These are phyloP conservation scores for Drosophila elegans DNA, from an alignment of 1,140 invertebrate genomes.

Conservation along the genomic window DNA sequence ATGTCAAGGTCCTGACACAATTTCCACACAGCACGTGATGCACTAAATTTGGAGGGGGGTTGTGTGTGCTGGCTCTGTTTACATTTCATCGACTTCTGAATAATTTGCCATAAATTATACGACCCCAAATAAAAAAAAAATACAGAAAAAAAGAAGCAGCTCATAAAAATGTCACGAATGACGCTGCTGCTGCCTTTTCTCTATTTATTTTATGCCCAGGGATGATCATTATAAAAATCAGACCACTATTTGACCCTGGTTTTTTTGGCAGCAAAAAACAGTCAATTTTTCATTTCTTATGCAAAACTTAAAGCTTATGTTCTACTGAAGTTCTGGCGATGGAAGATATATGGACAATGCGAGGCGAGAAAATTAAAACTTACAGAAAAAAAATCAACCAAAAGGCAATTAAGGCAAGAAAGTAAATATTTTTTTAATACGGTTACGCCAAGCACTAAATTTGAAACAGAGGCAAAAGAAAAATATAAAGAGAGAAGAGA, in stretches of 20 bases:
- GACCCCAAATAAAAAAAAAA: background rate
- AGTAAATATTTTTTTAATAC: slow-evolving; percentile 22
- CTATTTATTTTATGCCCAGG: slow-evolving; percentile 7
- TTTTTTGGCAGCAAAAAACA: slow-evolving; percentile 45
- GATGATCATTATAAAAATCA: slow-evolving; percentile 28
- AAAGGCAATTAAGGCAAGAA: slow-evolving; percentile 20
- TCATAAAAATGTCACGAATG: slow-evolving; percentile 29
- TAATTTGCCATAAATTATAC: slow-evolving; percentile 45
- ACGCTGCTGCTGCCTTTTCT: slow-evolving; percentile 20
- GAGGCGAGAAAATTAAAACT: slow-evolving; percentile 36
- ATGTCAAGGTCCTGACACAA: slow-evolving; percentile 76
- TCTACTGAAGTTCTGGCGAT: slow-evolving; percentile 37
- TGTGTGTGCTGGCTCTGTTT: slow-evolving; percentile 32
- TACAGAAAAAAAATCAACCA: slow-evolving; percentile 3
- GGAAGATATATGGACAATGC: slow-evolving; percentile 36
- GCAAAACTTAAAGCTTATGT: slow-evolving; percentile 40
- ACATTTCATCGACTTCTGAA: slow-evolving; percentile 42
- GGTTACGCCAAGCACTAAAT: slow-evolving; percentile 40
- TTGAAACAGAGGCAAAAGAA: slow-evolving; percentile 22
- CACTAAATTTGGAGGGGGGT: slow-evolving; percentile 3
- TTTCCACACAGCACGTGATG: slow-evolving; percentile 59
- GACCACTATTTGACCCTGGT: slow-evolving; percentile 26
- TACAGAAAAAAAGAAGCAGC: background rate
- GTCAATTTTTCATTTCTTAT: slow-evolving; percentile 38
- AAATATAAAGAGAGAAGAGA: slow-evolving; percentile 25